Evolutionary conservation across 23 tunicate species (phyloP), one percentile per base, ranked within the genome.

Genomic region (Diplosoma virens): DNA sequence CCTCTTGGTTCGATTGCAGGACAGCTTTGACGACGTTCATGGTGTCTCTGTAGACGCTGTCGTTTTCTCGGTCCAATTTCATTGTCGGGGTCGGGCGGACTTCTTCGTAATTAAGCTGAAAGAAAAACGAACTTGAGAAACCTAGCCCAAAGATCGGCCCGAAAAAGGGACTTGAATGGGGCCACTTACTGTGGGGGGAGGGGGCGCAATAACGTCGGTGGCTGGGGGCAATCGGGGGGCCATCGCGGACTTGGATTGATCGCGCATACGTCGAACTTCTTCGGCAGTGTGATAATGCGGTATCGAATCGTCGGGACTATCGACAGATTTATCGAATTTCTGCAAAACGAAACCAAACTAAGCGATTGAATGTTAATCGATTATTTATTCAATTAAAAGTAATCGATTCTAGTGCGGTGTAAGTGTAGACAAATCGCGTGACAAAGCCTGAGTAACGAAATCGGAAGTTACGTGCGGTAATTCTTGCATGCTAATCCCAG

Each of bases 11-110:
- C 28, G 89, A 72, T 20, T 68, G 83, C 3, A 92, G 87, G 25
- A 92, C 97, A 30, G 87, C 48, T 36, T 85, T 92, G 14, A 92
- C 97, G 33, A 92, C 92, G 9, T 50, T 68, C 97, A 92, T 92
- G 0, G 87, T 85, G 37, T 85, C 79, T 35, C 75, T 48, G 75
- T 92, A 92, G 16, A 92, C 92, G 0, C 37, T 50, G 36, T 92
- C 97, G 79, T 59, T 41, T 5, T 81, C 83, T 70, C 97, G 58
- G 71, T 92, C 85, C 25, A 92, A 33, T 54, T 92, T 89, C 97
- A 92, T 92, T 30, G 97, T 92, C 11, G 92, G 97, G 2, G 92
- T 82, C 48, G 97, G 90, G 55, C 81, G 80, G 28, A 92, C 97
- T 68, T 92, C 97, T 76, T 92, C 87, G 20, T 78, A 69, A 30